Evolutionary conservation across 64 coral and sea anemone genomes (phyloP), one percentile per base, ranked within the genome.

Genomic region (Astreopora myriophthalma): DNA sequence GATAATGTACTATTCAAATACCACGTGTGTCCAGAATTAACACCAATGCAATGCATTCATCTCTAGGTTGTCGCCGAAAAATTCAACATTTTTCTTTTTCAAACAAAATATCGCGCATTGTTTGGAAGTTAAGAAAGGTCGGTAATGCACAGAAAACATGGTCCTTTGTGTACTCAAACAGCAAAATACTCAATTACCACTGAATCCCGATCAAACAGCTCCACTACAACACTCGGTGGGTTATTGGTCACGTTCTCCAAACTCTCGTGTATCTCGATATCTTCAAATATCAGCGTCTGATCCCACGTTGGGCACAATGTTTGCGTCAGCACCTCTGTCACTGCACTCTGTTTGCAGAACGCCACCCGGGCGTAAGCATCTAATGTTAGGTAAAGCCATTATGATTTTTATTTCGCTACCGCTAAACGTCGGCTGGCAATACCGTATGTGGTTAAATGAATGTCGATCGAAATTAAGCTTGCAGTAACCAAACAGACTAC

Each of bases 221-320:
- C 95, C 37, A 96, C 79, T 11, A 94, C 87, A 0, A 96, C 95
- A 29, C 62, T 86, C 1, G 95, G 95, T 8, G 95, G 91, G 34
- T 76, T 71, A 35, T 87, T 88, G 19, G 52, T 49, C 22, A 96
- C 85, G 69, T 89, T 96, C 36, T 94, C 95, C 16, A 96, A 75
- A 51, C 33, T 40, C 65, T 96, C 95, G 38, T 90, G 79, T 72
- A 96, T 93, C 44, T 96, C 91, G 44, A 96, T 62, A 1, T 89
- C 48, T 22, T 96, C 72, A 73, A 96, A 96, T 74, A 96, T 94
- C 19, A 96, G 88, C 30, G 95, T 90, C 80, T 96, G 95, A 62
- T 96, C 91, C 95, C 95, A 96, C 19, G 91, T 96, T 40, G 95
- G 95, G 86, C 95, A 94, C 28, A 96, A 49, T 3, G 95, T 96